Base-by-base conservation (phyloP, 2,113 vertebrate species). In the Ciconia boyciana region DNA sequence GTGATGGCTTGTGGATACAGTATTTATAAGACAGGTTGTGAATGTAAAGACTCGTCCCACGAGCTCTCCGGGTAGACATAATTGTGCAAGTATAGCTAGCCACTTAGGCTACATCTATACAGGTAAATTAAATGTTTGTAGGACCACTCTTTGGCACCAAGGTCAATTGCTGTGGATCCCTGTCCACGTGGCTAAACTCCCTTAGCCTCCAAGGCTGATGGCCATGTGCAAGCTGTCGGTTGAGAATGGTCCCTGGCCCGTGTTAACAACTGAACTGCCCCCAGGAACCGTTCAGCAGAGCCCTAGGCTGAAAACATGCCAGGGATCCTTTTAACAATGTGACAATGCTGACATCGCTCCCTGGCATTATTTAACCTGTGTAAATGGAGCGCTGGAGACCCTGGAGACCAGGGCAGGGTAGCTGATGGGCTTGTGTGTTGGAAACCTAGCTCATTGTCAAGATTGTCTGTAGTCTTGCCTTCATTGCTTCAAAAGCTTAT, bases 311-410 rank as follows among this genome's bases (percentile, higher is more conserved):
- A 83, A 92, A 75, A 14, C 10, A 34, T 16, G 34, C 2, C 55
- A 87, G 43, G 31, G 20, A 68, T 20, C 28, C 49, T 81, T 62
- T 44, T 77, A 62, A 44, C 7, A 62, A 31, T 57, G 26, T 76
- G 36, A 28, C 36, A 62, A 6, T 21, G 20, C 24, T 68, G 51
- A 24, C 22, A 19, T 55, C 29, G 11, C 14, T 88, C n/a, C 32
- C 51, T 51, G 51, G 70, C 21, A 62, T 21, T 68, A 48, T 71
- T 62, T 58, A 31, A 39, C 21, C 32, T 44, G 12, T 13, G 9
- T 39, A 68, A 84, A 68, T 49, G 44, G 25, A 79, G 21, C 0
- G 0, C 43, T 76, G 62, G 51, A n/a, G 51, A 65, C n/a, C 2
- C 46, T 31, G 34, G 17, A 78, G 31, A 74, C 28, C 22, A 48